Evolutionary conservation across 2,113 vertebrate species (phyloP).

Genomic region (Periophthalmodon schlosseri): DNA sequence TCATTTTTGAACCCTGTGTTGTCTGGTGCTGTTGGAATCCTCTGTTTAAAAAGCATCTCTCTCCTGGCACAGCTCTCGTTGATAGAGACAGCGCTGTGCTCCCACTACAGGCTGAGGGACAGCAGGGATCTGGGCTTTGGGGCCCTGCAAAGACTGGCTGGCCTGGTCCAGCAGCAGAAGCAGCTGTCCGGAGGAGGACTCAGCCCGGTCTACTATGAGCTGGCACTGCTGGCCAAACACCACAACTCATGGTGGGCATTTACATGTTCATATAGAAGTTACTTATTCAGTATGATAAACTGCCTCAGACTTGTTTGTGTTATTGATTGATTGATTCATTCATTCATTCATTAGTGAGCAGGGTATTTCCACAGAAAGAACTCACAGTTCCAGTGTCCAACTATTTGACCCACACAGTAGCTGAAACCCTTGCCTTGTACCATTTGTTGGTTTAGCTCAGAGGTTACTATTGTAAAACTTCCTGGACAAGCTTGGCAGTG

Average conservation of each 20-base stretch:
- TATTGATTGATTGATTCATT: not conserved
- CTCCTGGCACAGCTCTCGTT: slow-evolving; percentile 59
- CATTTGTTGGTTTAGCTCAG: too few relatives aligned
- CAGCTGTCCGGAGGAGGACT: slow-evolving; percentile 38
- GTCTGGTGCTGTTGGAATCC: not conserved
- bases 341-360: too few relatives aligned
- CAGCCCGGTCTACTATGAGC: slow-evolving; percentile 71
- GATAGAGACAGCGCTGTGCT: slow-evolving; percentile 72
- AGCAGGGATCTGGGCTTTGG: slow-evolving; percentile 77
- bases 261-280: too few relatives aligned
- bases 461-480: too few relatives aligned
- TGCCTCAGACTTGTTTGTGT: not conserved
- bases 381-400: too few relatives aligned
- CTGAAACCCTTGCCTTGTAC: too few relatives aligned
- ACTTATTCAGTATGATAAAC: not conserved
- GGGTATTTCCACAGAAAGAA: too few relatives aligned
- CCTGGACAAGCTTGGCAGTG: too few relatives aligned
- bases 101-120: slow-evolving; percentile 73
- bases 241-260: slow-evolving; percentile 43
- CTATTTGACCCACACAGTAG: too few relatives aligned
- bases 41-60: not conserved
- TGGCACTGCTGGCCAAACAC: slow-evolving; percentile 69
- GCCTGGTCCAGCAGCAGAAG: slow-evolving; percentile 64
- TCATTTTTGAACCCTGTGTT: too few relatives aligned
- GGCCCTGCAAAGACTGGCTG: slow-evolving; percentile 60